phyloP scores from a whole-genome alignment of 92 coral and sea anemone species.

The Zoanthus sociatus region DNA sequence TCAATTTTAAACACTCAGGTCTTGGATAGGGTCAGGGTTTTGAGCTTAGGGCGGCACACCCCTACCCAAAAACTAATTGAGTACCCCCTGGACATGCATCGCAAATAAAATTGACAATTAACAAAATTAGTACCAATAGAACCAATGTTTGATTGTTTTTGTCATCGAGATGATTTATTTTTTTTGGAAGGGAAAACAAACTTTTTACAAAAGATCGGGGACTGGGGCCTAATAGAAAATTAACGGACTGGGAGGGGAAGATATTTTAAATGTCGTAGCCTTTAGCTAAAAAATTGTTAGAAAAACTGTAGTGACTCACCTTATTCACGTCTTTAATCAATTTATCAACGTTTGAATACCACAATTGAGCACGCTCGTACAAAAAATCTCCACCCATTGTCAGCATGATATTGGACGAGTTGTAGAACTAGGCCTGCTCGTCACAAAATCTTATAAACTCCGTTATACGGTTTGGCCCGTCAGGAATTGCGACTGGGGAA shows the following conservation, averaged over 20 bases:
- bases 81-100: no score
- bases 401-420: constrained; percentile 81
- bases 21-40: no score
- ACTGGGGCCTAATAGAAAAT: no score
- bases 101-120: no score
- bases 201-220: background rate
- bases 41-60: no score
- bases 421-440: constrained; percentile 80
- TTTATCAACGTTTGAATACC: constrained; percentile 94
- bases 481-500: constrained; percentile 76
- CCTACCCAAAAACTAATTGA: no score
- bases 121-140: no score
- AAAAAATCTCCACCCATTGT: constrained; percentile 95
- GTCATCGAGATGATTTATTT: background rate
- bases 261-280: no score
- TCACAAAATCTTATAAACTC: constrained; percentile 70
- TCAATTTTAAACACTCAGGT: no score
- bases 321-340: constrained; percentile 81
- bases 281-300: no score
- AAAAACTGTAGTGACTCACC: constrained; percentile 50
- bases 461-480: constrained; percentile 75
- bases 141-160: no score
- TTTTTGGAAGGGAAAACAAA: background rate
- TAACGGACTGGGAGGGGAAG: no score
- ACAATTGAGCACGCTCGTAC: constrained; percentile 85